Conservation (phyloP, 2,888 invertebrate species). For the Blera fallax region DNA sequence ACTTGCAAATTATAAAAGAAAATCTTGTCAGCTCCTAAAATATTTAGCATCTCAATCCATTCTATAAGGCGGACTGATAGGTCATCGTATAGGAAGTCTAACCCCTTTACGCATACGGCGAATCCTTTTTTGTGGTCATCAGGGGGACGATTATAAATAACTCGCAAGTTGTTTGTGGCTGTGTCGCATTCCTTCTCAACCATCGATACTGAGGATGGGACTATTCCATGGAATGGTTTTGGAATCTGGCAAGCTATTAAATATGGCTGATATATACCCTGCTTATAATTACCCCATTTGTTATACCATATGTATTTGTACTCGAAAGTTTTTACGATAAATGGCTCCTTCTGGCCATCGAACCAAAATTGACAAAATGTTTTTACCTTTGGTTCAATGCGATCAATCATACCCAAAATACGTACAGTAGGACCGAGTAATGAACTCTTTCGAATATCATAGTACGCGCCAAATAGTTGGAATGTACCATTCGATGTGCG, state of each 20-base stretch:
- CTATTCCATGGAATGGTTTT: slow-evolving; percentile 86
- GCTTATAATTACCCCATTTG: slow-evolving; percentile 96
- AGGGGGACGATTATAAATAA: slow-evolving; percentile 89
- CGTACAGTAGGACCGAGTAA: slow-evolving; percentile 92
- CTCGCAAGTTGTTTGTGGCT: slow-evolving; percentile 91
- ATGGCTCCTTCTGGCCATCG: slow-evolving; percentile 91
- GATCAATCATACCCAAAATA: slow-evolving; percentile 93
- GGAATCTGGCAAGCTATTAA: slow-evolving; percentile 94
- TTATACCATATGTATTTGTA: slow-evolving; percentile 97
- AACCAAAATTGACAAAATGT: slow-evolving; percentile 96
- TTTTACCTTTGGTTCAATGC: slow-evolving; percentile 91
- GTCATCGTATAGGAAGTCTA: slow-evolving; percentile 96
- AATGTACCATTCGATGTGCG: slow-evolving; percentile 93
- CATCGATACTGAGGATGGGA: slow-evolving; percentile 92
- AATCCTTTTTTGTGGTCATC: slow-evolving; percentile 87
- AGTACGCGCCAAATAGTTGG: slow-evolving; percentile 94
- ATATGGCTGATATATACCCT: slow-evolving; percentile 95
- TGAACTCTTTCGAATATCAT: slow-evolving; percentile 90
- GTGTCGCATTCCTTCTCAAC: slow-evolving; percentile 93
- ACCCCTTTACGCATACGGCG: slow-evolving; percentile 96
- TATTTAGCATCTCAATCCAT: slow-evolving; percentile 94
- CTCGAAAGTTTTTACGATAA: slow-evolving; percentile 90
- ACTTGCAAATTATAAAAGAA: slow-evolving; percentile 95
- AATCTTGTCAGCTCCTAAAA: slow-evolving; percentile 95
- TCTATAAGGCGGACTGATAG: slow-evolving; percentile 94